phyloP scores from a whole-genome alignment of 2,113 vertebrate species.

The Notiomystis cincta region DNA sequence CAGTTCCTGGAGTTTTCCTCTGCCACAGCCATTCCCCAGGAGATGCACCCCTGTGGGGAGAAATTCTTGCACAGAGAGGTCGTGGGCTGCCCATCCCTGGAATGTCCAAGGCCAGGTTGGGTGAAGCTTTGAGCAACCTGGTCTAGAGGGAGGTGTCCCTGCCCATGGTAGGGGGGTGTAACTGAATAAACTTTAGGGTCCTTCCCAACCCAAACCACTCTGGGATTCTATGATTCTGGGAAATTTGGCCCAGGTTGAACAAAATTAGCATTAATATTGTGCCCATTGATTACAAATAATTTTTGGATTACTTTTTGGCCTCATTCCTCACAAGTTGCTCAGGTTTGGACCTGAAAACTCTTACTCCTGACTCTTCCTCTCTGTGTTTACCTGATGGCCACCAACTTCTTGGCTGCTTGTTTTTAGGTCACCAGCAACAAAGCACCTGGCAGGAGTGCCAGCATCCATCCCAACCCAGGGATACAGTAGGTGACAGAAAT shows the following conservation, averaged over 20 bases:
- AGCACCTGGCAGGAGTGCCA: not conserved
- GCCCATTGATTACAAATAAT: not conserved
- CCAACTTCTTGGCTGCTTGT: rapidly evolving
- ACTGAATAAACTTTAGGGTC: not conserved
- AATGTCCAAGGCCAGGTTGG: not conserved
- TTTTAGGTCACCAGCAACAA: not conserved
- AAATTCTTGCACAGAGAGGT: not conserved
- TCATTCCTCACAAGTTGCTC: not conserved
- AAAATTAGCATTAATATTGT: not conserved
- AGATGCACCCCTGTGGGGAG: not conserved
- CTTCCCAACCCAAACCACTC: not conserved
- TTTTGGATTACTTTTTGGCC: not conserved
- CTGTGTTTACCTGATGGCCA: not conserved
- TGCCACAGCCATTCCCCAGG: not conserved
- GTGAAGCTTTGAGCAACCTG: not conserved
- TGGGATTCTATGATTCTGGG: not conserved
- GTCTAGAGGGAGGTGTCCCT: not conserved
- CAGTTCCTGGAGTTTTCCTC: not conserved
- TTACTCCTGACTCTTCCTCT: not conserved
- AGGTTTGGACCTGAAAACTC: not conserved
- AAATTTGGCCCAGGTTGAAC: not conserved
- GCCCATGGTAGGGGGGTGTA: not conserved
- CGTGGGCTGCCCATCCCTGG: rapidly evolving
- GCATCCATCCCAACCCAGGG: not conserved
- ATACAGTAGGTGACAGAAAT: not conserved